Conservation (phyloP, 2,888 invertebrate species). For the Parthenolecanium corni region DNA sequence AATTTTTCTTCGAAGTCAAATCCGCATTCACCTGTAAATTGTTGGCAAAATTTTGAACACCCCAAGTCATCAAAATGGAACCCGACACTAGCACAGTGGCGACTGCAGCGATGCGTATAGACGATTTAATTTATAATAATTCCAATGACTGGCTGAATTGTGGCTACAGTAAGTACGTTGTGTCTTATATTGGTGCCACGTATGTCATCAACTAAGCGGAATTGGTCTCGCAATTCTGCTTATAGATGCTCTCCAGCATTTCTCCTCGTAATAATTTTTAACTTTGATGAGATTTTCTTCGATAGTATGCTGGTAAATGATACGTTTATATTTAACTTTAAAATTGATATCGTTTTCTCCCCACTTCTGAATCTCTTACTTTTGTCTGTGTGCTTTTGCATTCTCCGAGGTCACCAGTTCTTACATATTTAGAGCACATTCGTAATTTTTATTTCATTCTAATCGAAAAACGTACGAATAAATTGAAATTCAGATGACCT, state of each 20-base stretch:
- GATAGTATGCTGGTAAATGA: too few relatives aligned
- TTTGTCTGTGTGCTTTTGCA: too few relatives aligned
- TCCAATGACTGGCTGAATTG: conserved; percentile 32
- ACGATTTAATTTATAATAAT: conserved; percentile 17
- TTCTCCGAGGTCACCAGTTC: too few relatives aligned
- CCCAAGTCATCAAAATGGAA: too few relatives aligned
- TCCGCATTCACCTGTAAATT: conserved; percentile 2
- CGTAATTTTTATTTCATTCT: too few relatives aligned
- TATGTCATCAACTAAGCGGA: background rate
- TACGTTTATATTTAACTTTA: too few relatives aligned
- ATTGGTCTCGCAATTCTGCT: conserved; percentile 1
- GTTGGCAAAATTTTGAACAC: background rate
- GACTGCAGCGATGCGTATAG: background rate
- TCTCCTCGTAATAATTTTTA: conserved; percentile 13
- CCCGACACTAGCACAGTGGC: background rate
- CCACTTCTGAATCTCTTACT: too few relatives aligned
- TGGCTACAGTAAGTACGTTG: conserved; percentile 25
- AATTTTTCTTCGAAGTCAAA: conserved; percentile 6
- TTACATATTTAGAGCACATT: too few relatives aligned
- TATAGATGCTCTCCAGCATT: conserved; percentile 10
- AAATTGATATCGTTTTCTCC: too few relatives aligned
- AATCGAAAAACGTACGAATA: too few relatives aligned
- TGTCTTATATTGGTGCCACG: background rate
- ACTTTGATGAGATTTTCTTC: background rate
- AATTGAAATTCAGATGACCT: too few relatives aligned